A percentile compares a stretch with the other conserved stretches of the same genome.
These are phyloP conservation scores for Scomber colias DNA, from an alignment of 2,113 vertebrate genomes.

Conservation along the genomic window DNA sequence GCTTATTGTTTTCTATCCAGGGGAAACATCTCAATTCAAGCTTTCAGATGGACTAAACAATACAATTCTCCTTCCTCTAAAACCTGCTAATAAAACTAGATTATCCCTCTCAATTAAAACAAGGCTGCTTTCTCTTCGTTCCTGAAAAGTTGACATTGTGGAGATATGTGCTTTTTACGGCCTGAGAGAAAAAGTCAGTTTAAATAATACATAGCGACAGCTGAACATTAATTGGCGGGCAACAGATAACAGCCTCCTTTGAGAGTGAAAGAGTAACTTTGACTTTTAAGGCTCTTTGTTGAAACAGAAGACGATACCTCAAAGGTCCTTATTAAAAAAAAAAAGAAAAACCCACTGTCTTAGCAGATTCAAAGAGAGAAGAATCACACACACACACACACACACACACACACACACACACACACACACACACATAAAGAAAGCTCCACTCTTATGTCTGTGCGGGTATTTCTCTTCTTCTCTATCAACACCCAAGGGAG, in stretches of 20 bases:
- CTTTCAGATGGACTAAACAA: too few species aligned
- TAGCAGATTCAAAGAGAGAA: slow-evolving; percentile 8
- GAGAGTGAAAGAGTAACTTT: slow-evolving; percentile 15
- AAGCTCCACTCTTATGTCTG: not conserved
- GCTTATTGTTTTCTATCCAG: not conserved
- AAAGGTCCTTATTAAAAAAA: slow-evolving; percentile 44
- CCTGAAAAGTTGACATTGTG: not conserved
- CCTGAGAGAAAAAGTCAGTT: not conserved
- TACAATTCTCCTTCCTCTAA: not conserved
- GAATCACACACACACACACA: not conserved
- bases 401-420: not conserved
- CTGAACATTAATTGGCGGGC: slow-evolving; percentile 18
- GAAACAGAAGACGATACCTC: slow-evolving; percentile 26
- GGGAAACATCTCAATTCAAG: not conserved
- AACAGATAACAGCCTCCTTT: slow-evolving; percentile 18
- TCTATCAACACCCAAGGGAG: slow-evolving; percentile 2
- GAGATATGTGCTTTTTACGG: not conserved
- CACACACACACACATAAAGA: too few species aligned
- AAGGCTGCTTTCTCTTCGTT: not conserved
- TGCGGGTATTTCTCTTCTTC: slow-evolving; percentile 27
- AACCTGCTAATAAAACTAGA: not conserved
- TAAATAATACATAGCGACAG: slow-evolving; percentile 18
- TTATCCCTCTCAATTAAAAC: not conserved
- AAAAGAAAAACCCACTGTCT: not conserved
- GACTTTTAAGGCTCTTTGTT: slow-evolving; percentile 33